These are phyloP conservation scores for Cordylochernes scorpioides DNA, from an alignment of 2,888 invertebrate genomes.

Conservation along the genomic window DNA sequence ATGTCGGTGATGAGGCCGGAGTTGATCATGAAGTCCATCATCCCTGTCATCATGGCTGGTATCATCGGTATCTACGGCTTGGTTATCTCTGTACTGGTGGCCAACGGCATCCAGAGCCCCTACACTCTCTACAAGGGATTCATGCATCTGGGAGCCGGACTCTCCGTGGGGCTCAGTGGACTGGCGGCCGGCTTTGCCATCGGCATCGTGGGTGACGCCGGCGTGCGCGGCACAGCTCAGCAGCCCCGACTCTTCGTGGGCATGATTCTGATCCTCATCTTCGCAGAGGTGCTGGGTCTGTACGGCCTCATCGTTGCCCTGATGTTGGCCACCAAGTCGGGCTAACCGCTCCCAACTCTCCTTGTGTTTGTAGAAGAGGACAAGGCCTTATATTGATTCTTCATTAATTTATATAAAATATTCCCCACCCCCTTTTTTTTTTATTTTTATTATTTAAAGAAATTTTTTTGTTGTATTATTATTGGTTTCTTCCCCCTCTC, in stretches of 20 bases:
- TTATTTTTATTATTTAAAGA: too few relatives aligned
- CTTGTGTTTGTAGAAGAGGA: too few relatives aligned
- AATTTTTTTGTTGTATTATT: too few relatives aligned
- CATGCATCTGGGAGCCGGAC: slow-evolving; percentile 83
- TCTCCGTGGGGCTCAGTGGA: slow-evolving; percentile 89
- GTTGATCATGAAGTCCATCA: slow-evolving; percentile 99
- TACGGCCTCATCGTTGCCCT: slow-evolving; percentile 99
- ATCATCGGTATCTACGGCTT: slow-evolving; percentile 99
- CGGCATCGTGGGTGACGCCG: slow-evolving; percentile 97
- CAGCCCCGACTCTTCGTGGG: slow-evolving; percentile 98
- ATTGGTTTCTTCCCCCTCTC: too few relatives aligned
- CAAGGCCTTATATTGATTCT: too few relatives aligned
- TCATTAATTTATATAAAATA: too few relatives aligned
- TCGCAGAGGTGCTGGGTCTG: slow-evolving; percentile 99
- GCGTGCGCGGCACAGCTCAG: slow-evolving; percentile 94
- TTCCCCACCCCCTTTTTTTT: too few relatives aligned
- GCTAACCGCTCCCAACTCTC: too few relatives aligned
- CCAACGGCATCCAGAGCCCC: slow-evolving; percentile 44
- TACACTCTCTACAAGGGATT: slow-evolving; percentile 77
- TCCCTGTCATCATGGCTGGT: slow-evolving; percentile 99
- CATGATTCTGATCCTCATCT: slow-evolving; percentile 99
- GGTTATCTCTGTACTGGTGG: slow-evolving; percentile 92
- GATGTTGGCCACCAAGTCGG: slow-evolving; percentile 90
- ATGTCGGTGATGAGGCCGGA: slow-evolving; percentile 99
- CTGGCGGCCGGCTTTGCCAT: slow-evolving; percentile 97